phyloP scores from a whole-genome alignment of 2,888 invertebrate genomes.

The Azorinus chamasolen region DNA sequence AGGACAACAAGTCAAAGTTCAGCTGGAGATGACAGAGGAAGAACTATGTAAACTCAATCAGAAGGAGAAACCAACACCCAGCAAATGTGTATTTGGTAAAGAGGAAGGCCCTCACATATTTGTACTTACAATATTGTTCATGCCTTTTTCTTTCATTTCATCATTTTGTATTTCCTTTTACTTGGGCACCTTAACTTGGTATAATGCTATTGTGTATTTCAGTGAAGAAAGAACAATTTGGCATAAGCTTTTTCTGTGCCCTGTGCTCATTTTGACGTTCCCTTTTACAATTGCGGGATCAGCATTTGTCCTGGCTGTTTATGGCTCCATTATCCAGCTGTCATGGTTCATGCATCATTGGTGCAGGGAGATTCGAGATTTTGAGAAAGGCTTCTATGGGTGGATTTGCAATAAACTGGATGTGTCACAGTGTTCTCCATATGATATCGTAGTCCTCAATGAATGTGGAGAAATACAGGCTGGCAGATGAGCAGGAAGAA shows the following conservation, averaged over 20 bases:
- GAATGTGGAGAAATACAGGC: constrained; percentile 66
- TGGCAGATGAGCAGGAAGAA: background rate
- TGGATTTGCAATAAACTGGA: constrained; percentile 91
- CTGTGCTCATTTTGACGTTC: constrained; percentile 90
- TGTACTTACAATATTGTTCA: constrained; percentile 89
- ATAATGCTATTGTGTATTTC: constrained; percentile 91
- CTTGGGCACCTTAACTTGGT: constrained; percentile 92
- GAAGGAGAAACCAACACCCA: constrained; percentile 75
- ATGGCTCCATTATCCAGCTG: constrained; percentile 90
- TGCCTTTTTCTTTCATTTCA: constrained; percentile 90
- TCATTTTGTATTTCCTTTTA: constrained; percentile 91
- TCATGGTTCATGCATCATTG: constrained; percentile 91
- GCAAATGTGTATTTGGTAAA: constrained; percentile 85
- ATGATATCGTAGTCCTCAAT: constrained; percentile 89
- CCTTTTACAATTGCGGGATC: constrained; percentile 91
- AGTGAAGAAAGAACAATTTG: constrained; percentile 90
- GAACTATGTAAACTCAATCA: constrained; percentile 90
- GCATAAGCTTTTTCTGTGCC: constrained; percentile 90
- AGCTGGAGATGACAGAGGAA: constrained; percentile 89
- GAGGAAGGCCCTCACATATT: constrained; percentile 90
- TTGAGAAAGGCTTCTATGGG: constrained; percentile 93
- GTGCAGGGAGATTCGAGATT: constrained; percentile 91
- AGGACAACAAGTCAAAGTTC: constrained; percentile 91
- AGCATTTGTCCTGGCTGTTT: constrained; percentile 90
- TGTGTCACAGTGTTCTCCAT: constrained; percentile 92